These are phyloP conservation scores for Petrocephalus microphthalmus DNA, from an alignment of 2,113 vertebrate genomes.

Conservation along the genomic window DNA sequence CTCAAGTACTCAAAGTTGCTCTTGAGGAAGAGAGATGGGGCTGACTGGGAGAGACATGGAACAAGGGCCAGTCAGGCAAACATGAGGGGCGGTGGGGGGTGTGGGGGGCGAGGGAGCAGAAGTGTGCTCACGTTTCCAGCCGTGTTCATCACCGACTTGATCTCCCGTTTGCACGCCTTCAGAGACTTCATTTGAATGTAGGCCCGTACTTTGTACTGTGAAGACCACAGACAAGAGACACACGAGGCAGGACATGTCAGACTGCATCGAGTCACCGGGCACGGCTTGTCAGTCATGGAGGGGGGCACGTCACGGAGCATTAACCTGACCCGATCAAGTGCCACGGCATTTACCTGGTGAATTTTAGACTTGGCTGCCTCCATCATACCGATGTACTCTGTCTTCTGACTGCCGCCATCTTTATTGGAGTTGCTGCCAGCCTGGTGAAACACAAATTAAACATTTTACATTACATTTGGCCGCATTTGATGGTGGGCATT, in stretches of 20 bases:
- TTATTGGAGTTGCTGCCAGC: slow-evolving; percentile 68
- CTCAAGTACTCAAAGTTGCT: slow-evolving; percentile 98
- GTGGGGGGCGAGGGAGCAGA: neutral
- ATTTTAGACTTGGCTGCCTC: slow-evolving; percentile 93
- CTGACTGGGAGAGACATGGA: slow-evolving; percentile 64
- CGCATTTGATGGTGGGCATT: neutral
- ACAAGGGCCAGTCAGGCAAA: neutral
- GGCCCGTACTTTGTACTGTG: slow-evolving; percentile 92
- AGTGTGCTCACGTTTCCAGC: slow-evolving; percentile 81
- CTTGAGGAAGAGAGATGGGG: slow-evolving; percentile 93
- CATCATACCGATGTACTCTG: slow-evolving; percentile 75
- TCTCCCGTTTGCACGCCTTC: slow-evolving; percentile 95
- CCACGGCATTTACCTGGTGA: slow-evolving; percentile 71
- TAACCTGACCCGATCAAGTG: neutral
- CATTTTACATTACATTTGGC: neutral
- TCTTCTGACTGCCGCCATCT: slow-evolving; percentile 73
- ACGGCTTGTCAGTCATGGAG: neutral
- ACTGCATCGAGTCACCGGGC: neutral
- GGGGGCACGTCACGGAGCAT: neutral
- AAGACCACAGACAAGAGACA: slow-evolving; percentile 13
- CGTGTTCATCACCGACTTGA: slow-evolving; percentile 99
- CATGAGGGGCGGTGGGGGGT: no score
- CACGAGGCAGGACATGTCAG: neutral
- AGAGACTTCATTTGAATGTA: slow-evolving; percentile 98
- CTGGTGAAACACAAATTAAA: slow-evolving; percentile 48